Conservation (phyloP, 2,113 vertebrate species). For the Sterrhoptilus dennistouni region DNA sequence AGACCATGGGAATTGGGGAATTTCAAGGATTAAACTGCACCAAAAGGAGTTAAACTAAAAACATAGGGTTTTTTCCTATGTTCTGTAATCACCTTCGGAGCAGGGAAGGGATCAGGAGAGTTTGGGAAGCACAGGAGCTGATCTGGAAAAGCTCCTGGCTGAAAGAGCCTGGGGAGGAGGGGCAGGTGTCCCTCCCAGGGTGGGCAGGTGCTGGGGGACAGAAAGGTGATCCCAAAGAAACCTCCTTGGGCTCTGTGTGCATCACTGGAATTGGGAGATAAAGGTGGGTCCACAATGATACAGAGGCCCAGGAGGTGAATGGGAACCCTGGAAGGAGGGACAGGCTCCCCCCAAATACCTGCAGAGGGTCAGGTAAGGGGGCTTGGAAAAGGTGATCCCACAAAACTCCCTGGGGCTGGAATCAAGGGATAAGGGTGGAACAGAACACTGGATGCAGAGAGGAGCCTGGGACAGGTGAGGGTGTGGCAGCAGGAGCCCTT, state of each 20-base stretch:
- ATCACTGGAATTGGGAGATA: rapidly evolving
- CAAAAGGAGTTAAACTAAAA: neutral
- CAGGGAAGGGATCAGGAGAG: neutral
- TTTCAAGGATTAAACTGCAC: neutral
- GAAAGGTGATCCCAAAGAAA: neutral
- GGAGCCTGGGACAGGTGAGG: neutral
- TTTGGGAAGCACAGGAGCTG: neutral
- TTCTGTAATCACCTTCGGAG: neutral
- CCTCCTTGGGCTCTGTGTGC: neutral
- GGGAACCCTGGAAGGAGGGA: no score
- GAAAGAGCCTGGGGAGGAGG: neutral
- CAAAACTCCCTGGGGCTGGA: neutral
- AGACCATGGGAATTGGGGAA: neutral
- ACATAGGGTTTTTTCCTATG: no score
- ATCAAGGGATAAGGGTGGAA: neutral
- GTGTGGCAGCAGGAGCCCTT: neutral
- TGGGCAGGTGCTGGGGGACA: neutral
- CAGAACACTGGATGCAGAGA: neutral
- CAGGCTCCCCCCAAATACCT: neutral
- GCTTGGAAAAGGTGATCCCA: neutral
- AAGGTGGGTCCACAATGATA: neutral
- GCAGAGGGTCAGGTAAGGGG: neutral
- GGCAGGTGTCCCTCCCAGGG: no score
- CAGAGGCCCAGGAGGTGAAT: neutral
- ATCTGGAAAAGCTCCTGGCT: neutral